Base-by-base conservation (phyloP, 2,888 invertebrate species). In the Caenorhabditis becei region DNA sequence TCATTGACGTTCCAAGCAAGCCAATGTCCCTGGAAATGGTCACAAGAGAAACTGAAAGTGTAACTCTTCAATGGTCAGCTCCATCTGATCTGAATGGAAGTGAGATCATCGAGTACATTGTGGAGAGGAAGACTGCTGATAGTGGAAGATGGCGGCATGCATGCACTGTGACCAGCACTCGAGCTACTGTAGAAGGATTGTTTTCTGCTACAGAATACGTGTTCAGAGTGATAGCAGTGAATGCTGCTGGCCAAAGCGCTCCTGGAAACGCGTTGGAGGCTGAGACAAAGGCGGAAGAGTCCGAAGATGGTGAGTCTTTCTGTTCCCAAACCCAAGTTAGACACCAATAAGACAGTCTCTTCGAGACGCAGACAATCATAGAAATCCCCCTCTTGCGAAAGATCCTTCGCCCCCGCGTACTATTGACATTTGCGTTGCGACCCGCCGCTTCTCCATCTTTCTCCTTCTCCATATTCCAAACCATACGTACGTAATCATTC, bases 1-100 rank as follows among this genome's bases (percentile, higher is more conserved):
- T 90, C 20, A 72, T 87, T 24, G 89, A 88, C 53, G 90, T 87
- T n/a, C 87, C 90, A 16, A 65, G 62, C 26, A 66, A 67, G 49
- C 80, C 80, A 16, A 32, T 24, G 18, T 49, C 41, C 0, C 62
- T 84, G 7, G 32, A 62, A 59, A 16, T 63, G 0, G 23, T 61
- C 1, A 41, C 49, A 1, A 37, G 54, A 7, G 37, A 61, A 18
- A 41, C 59, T 14, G 78, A 80, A 26, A 26, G 32, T 10, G 70
- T 78, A 10, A 56, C 58, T 14, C 47, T 85, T 0, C 44, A 61
- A 56, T 85, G 84, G 84, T 18, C 58, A 0, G 49, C 53, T 8
- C 84, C 84, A 20, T 20, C 35, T 14, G 56, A 72, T 1, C 16
- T 69, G 14, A 83, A 85, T 44, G 80, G 84, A 28, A 67, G 72